Conservation (phyloP, 1,140 invertebrate species). For the Temnothorax curvispinosus region DNA sequence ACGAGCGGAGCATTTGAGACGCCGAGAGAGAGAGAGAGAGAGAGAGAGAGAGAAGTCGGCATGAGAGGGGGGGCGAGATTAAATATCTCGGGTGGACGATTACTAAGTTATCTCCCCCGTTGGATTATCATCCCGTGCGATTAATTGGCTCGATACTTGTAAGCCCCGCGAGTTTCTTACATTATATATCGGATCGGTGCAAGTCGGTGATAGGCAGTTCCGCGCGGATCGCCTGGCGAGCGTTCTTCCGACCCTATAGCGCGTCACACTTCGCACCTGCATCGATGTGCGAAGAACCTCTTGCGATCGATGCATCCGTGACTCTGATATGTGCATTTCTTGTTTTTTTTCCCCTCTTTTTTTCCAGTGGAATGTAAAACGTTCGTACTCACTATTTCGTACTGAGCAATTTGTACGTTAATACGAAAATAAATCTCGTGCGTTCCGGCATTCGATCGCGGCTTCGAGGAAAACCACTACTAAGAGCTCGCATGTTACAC, state of each 20-base stretch:
- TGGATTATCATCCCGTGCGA: neutral
- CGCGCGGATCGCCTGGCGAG: neutral
- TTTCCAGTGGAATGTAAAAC: conserved; percentile 27
- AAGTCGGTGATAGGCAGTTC: neutral
- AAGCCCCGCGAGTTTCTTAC: neutral
- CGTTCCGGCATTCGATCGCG: neutral
- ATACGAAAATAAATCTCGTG: conserved; percentile 31
- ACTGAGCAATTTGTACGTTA: conserved; percentile 27
- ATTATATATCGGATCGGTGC: neutral
- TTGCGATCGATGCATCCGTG: neutral
- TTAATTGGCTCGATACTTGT: conserved; percentile 1
- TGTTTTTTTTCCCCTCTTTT: neutral
- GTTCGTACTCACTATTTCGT: neutral
- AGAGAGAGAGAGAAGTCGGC: neutral
- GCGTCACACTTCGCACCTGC: neutral
- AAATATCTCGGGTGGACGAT: conserved; percentile 32
- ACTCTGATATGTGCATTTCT: conserved; percentile 22
- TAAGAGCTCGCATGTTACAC: neutral
- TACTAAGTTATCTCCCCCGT: conserved; percentile 19
- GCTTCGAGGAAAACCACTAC: neutral
- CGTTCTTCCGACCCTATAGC: neutral
- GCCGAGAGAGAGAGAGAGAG: neutral
- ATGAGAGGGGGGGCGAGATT: neutral
- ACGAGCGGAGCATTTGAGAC: neutral
- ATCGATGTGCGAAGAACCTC: neutral